Conservation (phyloP, 2,113 vertebrate species). For the Bombycilla garrulus region DNA sequence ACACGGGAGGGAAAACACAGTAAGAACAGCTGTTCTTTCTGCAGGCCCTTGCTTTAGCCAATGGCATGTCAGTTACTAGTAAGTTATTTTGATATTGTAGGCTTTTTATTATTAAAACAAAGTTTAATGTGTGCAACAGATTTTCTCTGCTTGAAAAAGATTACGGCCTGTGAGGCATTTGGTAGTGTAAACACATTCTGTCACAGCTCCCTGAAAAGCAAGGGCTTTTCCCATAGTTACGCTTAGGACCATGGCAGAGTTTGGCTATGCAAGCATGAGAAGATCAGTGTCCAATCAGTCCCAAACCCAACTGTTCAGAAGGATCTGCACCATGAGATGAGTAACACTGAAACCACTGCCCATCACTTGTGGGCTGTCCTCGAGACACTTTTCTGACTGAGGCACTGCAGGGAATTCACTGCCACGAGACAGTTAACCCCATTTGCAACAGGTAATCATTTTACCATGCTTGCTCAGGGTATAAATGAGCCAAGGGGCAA, state of each 20-base stretch:
- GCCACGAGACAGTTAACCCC: not conserved
- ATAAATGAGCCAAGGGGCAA: not conserved
- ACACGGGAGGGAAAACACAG: not conserved
- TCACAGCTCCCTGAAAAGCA: not conserved
- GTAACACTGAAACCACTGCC: not conserved
- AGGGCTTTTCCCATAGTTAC: not conserved
- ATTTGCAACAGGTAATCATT: not conserved
- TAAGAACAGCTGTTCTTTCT: not conserved
- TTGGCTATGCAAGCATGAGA: not conserved
- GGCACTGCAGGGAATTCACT: not conserved
- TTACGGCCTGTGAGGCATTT: not conserved
- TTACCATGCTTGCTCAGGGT: not conserved
- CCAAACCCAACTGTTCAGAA: not conserved
- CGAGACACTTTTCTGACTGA: not conserved
- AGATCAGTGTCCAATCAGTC: not conserved
- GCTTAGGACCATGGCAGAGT: not conserved
- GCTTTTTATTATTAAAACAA: not conserved
- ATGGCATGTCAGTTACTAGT: fast-evolving
- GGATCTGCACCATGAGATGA: not conserved
- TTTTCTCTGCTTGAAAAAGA: not conserved
- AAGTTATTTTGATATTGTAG: not conserved
- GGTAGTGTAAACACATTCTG: not conserved
- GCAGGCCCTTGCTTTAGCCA: not conserved
- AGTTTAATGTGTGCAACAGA: not conserved
- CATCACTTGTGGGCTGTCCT: not conserved